Conservation (phyloP, 2,797 vertebrate species). For the Pempheris klunzingeri region DNA sequence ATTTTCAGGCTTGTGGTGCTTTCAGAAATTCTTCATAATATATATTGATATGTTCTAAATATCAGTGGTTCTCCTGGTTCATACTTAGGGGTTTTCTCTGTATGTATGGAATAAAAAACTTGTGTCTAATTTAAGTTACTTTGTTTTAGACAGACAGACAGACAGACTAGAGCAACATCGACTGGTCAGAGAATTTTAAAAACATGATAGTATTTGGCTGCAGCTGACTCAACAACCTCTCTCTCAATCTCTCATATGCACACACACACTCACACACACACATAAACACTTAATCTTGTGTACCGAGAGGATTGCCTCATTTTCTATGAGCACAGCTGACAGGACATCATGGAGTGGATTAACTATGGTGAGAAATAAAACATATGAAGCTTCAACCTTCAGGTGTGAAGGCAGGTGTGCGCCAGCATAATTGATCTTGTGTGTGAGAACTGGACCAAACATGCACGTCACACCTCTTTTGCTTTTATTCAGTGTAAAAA, state of each 20-base stretch:
- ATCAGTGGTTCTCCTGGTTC: not conserved
- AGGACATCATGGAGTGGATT: slow-evolving; percentile 54
- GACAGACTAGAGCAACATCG: not conserved
- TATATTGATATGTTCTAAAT: not conserved
- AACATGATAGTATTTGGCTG: slow-evolving; percentile 26
- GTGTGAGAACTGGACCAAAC: not conserved
- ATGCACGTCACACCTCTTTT: no score
- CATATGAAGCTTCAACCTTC: not conserved
- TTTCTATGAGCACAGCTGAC: slow-evolving; percentile 64
- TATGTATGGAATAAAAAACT: not conserved
- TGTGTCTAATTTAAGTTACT: not conserved
- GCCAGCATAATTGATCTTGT: not conserved
- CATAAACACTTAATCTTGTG: slow-evolving; percentile 23
- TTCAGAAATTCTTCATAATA: not conserved
- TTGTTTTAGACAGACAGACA: not conserved
- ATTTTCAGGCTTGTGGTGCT: not conserved
- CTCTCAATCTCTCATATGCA: not conserved
- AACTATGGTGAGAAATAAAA: slow-evolving; percentile 39
- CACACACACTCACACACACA: no score
- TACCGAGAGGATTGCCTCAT: slow-evolving; percentile 46
- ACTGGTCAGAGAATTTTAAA: not conserved
- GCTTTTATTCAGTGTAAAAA: no score
- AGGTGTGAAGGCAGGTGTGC: not conserved
- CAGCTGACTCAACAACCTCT: slow-evolving; percentile 39
- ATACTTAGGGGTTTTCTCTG: not conserved